Evolutionary conservation across 1,140 invertebrate species (phyloP).

Genomic region (Calephelis virginiensis): DNA sequence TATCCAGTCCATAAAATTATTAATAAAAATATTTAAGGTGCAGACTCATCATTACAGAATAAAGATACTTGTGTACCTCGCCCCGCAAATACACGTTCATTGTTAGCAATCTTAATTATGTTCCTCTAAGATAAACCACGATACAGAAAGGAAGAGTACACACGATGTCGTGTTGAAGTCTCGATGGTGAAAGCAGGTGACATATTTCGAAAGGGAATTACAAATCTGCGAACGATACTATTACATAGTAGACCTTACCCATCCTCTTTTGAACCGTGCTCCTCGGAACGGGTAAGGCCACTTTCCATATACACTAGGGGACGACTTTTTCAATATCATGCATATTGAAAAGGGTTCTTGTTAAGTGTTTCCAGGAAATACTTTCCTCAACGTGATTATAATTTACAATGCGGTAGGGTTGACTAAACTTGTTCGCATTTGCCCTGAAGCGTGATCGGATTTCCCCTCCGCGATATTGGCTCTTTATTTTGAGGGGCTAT

Average conservation of each 20-base stretch:
- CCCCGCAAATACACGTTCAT: neutral
- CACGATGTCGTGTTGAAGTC: slow-evolving; percentile 50
- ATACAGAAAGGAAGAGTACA: slow-evolving; percentile 74
- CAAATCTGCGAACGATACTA: slow-evolving; percentile 42
- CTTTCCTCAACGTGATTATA: slow-evolving; percentile 35
- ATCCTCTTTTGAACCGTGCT: slow-evolving; percentile 43
- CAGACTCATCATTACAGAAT: neutral
- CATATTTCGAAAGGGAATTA: slow-evolving; percentile 68
- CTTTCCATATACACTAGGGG: slow-evolving; percentile 48
- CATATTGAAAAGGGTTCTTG: slow-evolving; percentile 32
- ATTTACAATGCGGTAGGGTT: slow-evolving; percentile 25
- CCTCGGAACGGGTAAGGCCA: slow-evolving; percentile 48
- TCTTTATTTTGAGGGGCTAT: slow-evolving; percentile 63
- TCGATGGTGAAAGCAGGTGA: slow-evolving; percentile 65
- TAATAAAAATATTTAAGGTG: too few species aligned
- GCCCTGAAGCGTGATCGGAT: slow-evolving; percentile 50
- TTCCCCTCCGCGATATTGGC: slow-evolving; percentile 59
- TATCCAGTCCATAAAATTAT: too few species aligned
- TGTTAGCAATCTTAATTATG: slow-evolving; percentile 1
- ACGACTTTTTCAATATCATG: slow-evolving; percentile 46
- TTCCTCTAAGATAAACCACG: slow-evolving; percentile 29
- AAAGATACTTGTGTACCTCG: neutral
- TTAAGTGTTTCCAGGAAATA: slow-evolving; percentile 35
- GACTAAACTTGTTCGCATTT: slow-evolving; percentile 23
- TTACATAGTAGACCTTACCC: slow-evolving; percentile 37